Conservation (phyloP, 2,797 vertebrate species). For the Mareca penelope region DNA sequence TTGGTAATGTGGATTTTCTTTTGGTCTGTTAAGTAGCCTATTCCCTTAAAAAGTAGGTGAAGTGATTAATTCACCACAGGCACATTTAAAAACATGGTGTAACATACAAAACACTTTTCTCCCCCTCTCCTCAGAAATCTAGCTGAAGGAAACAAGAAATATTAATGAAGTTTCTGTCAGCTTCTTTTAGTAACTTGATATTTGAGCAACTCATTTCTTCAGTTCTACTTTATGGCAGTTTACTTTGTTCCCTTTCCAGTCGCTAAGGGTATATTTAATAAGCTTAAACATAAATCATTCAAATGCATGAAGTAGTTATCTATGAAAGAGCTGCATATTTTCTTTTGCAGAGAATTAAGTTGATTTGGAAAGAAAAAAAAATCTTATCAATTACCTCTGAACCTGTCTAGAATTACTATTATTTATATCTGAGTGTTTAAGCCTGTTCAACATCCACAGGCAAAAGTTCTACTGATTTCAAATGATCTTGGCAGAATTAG, state of each 20-base stretch:
- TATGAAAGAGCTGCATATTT: not conserved
- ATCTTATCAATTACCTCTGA: not conserved
- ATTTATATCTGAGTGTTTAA: not conserved
- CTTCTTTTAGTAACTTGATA: not conserved
- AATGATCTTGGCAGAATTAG: conserved; percentile 11
- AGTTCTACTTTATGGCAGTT: not conserved
- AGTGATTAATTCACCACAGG: not conserved
- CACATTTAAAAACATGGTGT: not conserved
- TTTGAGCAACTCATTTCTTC: conserved; percentile 25
- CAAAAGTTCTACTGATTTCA: conserved; percentile 12
- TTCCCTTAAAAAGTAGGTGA: not conserved
- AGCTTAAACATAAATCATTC: conserved; percentile 34
- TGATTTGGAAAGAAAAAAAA: not conserved
- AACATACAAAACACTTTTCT: not conserved
- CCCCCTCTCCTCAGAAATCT: not conserved
- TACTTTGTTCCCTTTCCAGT: conserved; percentile 22
- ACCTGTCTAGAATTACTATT: not conserved
- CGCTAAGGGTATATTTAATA: conserved; percentile 14
- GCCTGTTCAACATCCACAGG: not conserved
- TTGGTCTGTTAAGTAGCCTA: not conserved
- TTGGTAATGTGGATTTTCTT: not conserved
- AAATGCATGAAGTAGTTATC: not conserved
- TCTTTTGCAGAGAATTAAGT: not conserved
- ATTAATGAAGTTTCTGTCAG: conserved; percentile 36
- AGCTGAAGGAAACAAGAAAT: conserved; percentile 35